Percentiles rank a stretch among this genome's conserved stretches.
Conservation (phyloP, 2,888 invertebrate species). For the Drosophila atripex region DNA sequence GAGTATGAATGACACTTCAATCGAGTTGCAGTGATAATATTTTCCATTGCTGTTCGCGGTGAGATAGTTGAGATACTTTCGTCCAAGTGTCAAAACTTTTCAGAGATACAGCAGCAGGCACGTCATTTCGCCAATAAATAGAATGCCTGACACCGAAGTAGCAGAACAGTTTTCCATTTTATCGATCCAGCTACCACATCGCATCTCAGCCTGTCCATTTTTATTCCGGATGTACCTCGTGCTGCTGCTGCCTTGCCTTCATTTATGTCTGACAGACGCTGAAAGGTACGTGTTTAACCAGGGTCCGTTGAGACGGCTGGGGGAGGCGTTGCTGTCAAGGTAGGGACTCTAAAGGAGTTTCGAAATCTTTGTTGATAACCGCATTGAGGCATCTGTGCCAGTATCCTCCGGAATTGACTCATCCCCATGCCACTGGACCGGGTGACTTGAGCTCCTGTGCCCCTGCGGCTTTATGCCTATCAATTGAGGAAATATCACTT, state of each 20-base stretch:
- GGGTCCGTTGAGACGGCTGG: conserved; percentile 20
- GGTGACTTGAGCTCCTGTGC: background rate
- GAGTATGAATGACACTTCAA: background rate
- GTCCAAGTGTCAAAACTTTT: conserved; percentile 27
- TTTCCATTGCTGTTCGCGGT: background rate
- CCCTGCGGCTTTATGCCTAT: conserved; percentile 41
- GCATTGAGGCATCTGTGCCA: conserved; percentile 19
- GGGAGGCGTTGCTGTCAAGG: background rate
- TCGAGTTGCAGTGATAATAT: background rate
- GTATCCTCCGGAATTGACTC: conserved; percentile 17
- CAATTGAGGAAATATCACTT: conserved; percentile 66
- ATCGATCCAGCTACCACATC: conserved; percentile 1
- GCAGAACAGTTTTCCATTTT: conserved; percentile 6
- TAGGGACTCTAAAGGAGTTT: conserved; percentile 13
- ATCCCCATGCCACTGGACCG: background rate
- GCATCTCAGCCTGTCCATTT: conserved; percentile 15
- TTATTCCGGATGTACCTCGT: conserved; percentile 22
- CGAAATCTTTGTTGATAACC: conserved; percentile 39
- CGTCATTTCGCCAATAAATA: conserved; percentile 34
- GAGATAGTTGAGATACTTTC: conserved; percentile 3
- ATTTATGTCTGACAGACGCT: conserved; percentile 61
- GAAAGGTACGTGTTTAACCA: conserved; percentile 63
- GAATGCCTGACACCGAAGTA: conserved; percentile 13
- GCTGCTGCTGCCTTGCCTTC: conserved; percentile 28
- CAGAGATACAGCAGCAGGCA: background rate